Base-by-base conservation (phyloP, 2,113 vertebrate genomes). In the Sarotherodon lohbergeri region DNA sequence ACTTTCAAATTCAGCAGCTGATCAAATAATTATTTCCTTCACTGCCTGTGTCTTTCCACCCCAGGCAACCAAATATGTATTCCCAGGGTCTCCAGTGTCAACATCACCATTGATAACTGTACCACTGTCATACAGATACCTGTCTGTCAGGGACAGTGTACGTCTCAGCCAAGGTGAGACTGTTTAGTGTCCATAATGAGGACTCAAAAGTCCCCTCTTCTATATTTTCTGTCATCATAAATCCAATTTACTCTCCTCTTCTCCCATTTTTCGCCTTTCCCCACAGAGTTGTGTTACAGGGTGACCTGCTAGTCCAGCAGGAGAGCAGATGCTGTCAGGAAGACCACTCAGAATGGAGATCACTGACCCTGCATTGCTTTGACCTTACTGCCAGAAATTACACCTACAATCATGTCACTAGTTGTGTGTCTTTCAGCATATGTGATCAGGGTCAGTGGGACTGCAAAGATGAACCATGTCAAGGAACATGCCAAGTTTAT, bases 101-200 rank as follows among this genome's bases (percentile, higher is more conserved):
- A 59, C 54, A 3, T 95, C 13, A 92, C 79, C 1, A 1, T 92
- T 5, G 84, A 79, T 7, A 59, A 89, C 59, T 97, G 96, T 48
- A 83, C 41, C 9, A 19, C 86, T 2, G 41, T 71, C 34, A 14
- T 94, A 9, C 32, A 86, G 59, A 68, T 95, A 0, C 91, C 95
- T 29, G 83, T 81, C 36, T 96, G 95, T 92, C 83, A 93, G 61
- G 96, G 95, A 17, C 83, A 92, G 1, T 96, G 96, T 89, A 41
- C 9, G 2, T 91, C 90, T 83, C 11, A 87, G n/a, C 41, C 82
- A 78, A 88, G 94, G 95, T 95, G 73, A 94, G 92, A 84, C 3
- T 3, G 11, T 57, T 27, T 57, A 34, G 10, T 57, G 16, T 3
- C 79, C 2, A 11, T 32, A 50, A 8, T 22, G 8, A 6, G 6